phyloP scores from a whole-genome alignment of 2,888 invertebrate genomes.

The Mechanitis mazaeus region DNA sequence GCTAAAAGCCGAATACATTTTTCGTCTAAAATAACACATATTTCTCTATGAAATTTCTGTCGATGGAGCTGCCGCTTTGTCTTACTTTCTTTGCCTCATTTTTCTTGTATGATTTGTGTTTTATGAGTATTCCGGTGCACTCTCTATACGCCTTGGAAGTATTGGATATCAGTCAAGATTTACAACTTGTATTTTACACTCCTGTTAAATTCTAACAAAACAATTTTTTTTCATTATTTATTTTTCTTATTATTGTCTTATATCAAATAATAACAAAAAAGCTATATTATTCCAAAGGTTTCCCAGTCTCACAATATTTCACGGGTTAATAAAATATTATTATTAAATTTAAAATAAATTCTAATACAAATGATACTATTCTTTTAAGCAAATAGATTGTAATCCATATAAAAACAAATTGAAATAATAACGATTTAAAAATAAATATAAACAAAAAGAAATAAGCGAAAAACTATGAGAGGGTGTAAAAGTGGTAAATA shows the following conservation, averaged over 20 bases:
- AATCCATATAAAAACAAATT: no score
- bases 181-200: neutral
- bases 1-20: slow-evolving; percentile 56
- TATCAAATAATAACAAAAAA: neutral
- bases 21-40: slow-evolving; percentile 64
- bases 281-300: no score
- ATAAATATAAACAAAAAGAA: neutral
- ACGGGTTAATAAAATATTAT: no score
- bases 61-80: slow-evolving; percentile 62
- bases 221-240: neutral
- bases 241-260: neutral
- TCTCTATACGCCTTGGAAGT: slow-evolving; percentile 48
- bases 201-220: neutral
- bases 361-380: no score
- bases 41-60: slow-evolving; percentile 64
- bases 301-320: no score
- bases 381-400: no score
- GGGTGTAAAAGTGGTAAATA: slow-evolving; percentile 15
- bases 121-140: slow-evolving; percentile 60
- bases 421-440: no score
- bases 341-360: no score
- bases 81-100: slow-evolving; percentile 54
- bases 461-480: neutral
- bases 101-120: slow-evolving; percentile 64
- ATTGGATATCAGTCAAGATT: slow-evolving; percentile 63